Base-by-base conservation (phyloP, 2,113 vertebrate genomes). In the Phylloscopus trochiloides region DNA sequence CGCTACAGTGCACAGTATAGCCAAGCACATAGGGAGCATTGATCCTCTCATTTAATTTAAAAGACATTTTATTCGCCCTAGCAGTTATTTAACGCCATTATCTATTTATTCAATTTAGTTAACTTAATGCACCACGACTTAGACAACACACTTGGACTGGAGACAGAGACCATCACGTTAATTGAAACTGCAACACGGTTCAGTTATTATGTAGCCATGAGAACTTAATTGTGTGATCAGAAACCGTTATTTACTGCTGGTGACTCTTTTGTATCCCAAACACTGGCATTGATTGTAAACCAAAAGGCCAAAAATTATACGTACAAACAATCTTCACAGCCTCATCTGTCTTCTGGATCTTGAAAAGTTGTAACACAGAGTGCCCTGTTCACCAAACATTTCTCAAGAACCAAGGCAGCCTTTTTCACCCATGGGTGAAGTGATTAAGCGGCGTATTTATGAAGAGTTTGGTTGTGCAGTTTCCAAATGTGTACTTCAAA, bases 401-500 rank as follows among this genome's bases (percentile, higher is more conserved):
- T 93, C 78, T 88, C 29, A 79, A 94, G 78, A 87, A 87, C 6
- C 2, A 8, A 84, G 66, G 58, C 48, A 90, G 48, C 9, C 26
- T 65, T 80, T 87, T 70, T 38, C 36, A 77, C 22, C 50, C 25
- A 7, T 47, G 82, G 70, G 40, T 13, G 34, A 85, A 92, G 43
- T 22, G 70, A 89, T 93, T 91, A 92, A 72, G 20, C 0, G 12
- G 31, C 4, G 2, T 80, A 76, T 91, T 93, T 92, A 79, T 28
- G 59, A 67, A 57, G 32, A 86, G 25, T 75, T 92, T 48, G 26
- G 34, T 18, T 82, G 61, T 72, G 25, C 15, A 32, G 42, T 78
- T 90, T 93, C 61, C 58, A 86, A 92, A 86, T 59, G 28, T 32
- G 55, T 81, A 40, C 65, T 95, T 97, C 88, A 95, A 94, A 94